Evolutionary conservation across 2,888 invertebrate species (phyloP).

Genomic region (Zhuqinia jingwanae): DNA sequence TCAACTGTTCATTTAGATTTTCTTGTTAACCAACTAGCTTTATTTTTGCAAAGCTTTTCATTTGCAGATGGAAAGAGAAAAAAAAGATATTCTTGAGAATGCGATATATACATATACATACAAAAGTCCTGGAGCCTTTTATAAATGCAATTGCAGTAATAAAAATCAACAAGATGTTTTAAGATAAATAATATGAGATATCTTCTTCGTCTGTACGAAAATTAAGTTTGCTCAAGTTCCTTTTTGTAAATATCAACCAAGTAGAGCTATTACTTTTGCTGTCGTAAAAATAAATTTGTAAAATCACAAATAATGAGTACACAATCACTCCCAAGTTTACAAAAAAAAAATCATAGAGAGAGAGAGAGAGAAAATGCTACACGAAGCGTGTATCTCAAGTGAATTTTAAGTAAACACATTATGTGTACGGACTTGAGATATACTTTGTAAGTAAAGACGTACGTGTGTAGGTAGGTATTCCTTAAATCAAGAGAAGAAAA

Average conservation of each 20-base stretch:
- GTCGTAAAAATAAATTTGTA: constrained; percentile 12
- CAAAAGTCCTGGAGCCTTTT: not conserved
- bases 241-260: not conserved
- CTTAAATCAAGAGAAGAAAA: not conserved
- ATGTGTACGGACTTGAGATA: too few relatives aligned
- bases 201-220: not conserved
- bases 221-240: not conserved
- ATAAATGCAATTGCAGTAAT: constrained; percentile 15
- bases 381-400: not conserved
- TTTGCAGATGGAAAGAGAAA: too few relatives aligned
- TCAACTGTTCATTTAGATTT: constrained; percentile 6
- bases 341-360: too few relatives aligned
- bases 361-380: too few relatives aligned
- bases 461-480: not conserved
- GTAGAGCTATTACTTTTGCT: not conserved
- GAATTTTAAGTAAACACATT: not conserved
- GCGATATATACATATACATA: too few relatives aligned
- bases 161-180: constrained; percentile 34
- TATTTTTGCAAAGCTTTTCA: too few relatives aligned
- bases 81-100: too few relatives aligned
- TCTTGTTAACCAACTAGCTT: too few relatives aligned
- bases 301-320: constrained; percentile 29
- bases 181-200: constrained; percentile 29
- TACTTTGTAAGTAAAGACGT: too few relatives aligned
- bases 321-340: not conserved